These are phyloP conservation scores for Palythoa grandiflora DNA, from an alignment of 92 coral and sea anemone species.

Conservation along the genomic window DNA sequence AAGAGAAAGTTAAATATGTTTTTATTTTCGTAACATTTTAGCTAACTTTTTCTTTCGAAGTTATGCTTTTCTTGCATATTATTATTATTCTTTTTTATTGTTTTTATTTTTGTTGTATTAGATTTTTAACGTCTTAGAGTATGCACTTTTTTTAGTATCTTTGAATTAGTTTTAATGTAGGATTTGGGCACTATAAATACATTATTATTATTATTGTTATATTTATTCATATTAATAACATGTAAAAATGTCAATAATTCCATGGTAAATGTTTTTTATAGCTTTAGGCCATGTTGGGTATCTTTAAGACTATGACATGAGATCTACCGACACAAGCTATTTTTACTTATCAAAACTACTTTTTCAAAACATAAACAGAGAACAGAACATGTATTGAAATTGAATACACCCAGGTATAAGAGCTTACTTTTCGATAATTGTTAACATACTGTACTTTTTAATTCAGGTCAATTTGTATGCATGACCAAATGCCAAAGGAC, in stretches of 20 bases:
- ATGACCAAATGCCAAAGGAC: slow-evolving; percentile 58
- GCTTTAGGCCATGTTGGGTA: slow-evolving; percentile 3
- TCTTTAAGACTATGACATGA: not conserved
- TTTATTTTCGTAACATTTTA: too few relatives aligned
- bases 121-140: too few relatives aligned
- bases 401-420: not conserved
- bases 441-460: slow-evolving; percentile 31
- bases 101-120: too few relatives aligned
- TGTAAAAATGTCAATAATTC: slow-evolving; percentile 13
- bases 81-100: too few relatives aligned
- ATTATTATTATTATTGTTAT: too few relatives aligned
- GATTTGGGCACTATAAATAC: too few relatives aligned
- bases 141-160: too few relatives aligned
- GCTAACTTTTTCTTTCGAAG: too few relatives aligned
- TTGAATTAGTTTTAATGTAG: too few relatives aligned
- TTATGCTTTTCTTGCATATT: too few relatives aligned
- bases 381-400: not conserved
- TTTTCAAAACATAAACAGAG: slow-evolving; percentile 16
- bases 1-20: too few relatives aligned
- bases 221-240: not conserved
- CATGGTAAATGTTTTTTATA: slow-evolving; percentile 13
- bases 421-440: slow-evolving; percentile 5
- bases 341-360: not conserved
- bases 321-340: slow-evolving; percentile 4
- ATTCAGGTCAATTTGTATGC: slow-evolving; percentile 68